Base-by-base conservation (phyloP, 2,797 vertebrate genomes). In the Malacoctenus gilli region DNA sequence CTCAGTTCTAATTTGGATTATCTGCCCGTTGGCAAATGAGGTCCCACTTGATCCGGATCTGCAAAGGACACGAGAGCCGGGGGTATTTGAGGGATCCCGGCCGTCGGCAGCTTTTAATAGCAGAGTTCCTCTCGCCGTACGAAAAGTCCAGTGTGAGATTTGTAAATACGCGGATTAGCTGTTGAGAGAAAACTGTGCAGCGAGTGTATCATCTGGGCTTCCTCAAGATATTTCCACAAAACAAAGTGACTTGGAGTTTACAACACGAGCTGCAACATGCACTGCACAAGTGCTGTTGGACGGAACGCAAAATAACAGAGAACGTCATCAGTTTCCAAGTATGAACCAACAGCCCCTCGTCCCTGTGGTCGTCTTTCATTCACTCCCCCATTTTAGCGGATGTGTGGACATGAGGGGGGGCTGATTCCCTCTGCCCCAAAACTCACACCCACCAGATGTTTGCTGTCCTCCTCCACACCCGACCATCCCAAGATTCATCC, bases 401-500 rank as follows among this genome's bases (percentile, higher is more conserved):
- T 53, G 39, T 42, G 36, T 18, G 9, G 46, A 15, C 44, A 36
- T 11, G 15, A 30, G 21, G 14, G 41, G 35, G 48, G 1, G 25
- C 11, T 11, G 4, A 40, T 22, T 44, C n/a, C 2, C 1, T 37
- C 2, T 2, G 18, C n/a, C n/a, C n/a, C n/a, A n/a, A n/a, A n/a
- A n/a, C n/a, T 8, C 7, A 28, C 4, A n/a, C 73, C 37, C 11
- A 30, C 36, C 84, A 84, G 73, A 85, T 82, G 76, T 79, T 79
- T 53, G 34, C 55, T 43, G 13, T 68, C 50, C 30, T 72, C 65
- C 71, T 65, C 66, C 51, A 25, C 31, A 56, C 4, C 19, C 21
- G 53, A n/a, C n/a, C n/a, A n/a, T 43, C 15, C 5, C 25, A 49
- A 8, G 2, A 36, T 64, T 22, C 37, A 0, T n/a, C n/a, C n/a